Evolutionary conservation across 2,113 vertebrate species (phyloP).

Genomic region (Nerophis ophidion): DNA sequence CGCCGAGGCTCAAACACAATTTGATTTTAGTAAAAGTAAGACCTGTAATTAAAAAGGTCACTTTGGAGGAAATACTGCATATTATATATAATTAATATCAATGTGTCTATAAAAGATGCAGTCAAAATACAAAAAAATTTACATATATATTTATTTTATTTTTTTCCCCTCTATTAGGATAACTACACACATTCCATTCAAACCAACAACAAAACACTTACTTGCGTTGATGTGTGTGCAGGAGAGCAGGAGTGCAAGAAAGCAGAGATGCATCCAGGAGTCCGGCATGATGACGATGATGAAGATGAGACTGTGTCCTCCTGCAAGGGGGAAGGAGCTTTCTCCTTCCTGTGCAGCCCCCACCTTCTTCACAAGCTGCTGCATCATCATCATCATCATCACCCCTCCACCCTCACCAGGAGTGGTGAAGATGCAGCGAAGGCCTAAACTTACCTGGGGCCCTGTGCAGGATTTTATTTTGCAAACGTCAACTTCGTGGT

Average conservation of each 20-base stretch:
- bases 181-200: constrained; percentile 2
- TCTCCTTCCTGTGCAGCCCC: background rate
- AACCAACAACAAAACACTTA: constrained; percentile 38
- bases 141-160: no score
- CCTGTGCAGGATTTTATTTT: no score
- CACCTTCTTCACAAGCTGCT: constrained; percentile 6
- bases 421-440: constrained; percentile 57
- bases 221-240: constrained; percentile 56
- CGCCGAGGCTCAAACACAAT: no score
- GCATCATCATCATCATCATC: constrained; percentile 40
- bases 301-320: constrained; percentile 15
- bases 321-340: constrained; percentile 2
- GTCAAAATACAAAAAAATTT: background rate
- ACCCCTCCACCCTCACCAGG: constrained; percentile 23
- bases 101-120: background rate
- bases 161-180: constrained; percentile 2
- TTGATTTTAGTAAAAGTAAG: no score
- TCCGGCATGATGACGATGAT: constrained; percentile 34
- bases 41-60: no score
- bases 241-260: constrained; percentile 44
- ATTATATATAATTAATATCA: no score
- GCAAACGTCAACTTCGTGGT: no score
- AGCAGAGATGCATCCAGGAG: constrained; percentile 29
- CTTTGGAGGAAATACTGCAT: no score
- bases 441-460: no score